Evolutionary conservation across 2,797 vertebrate genomes (phyloP), one percentile per base, ranked within the genome.

Genomic region (Lithobates sylvaticus): DNA sequence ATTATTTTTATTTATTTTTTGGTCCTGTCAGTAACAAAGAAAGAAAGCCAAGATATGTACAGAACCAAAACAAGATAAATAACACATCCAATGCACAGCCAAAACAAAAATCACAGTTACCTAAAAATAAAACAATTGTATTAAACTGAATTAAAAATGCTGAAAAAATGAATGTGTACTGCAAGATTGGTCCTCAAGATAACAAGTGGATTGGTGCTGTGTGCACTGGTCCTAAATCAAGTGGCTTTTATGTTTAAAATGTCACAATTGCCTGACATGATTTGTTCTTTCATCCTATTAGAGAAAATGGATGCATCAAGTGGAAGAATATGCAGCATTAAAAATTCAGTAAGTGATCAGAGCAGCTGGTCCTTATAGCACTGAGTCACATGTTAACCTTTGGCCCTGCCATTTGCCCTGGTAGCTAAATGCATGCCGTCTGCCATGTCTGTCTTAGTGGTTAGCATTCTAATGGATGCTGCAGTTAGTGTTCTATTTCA

Each of bases 341-440:
- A 27, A 64, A 76, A 50, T 82, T 23, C 9, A 82, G 39, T 82
- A 36, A 81, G 16, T 32, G 76, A 18, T 26, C 3, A 32, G 42
- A 76, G 16, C 44, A 75, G 81, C 32, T 75, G 68, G 10, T 23
- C 36, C 26, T 75, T 79, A 75, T 78, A 65, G 67, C 39, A 3
- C 15, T 27, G 21, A 67, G 71, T 58, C 70, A 75, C 61, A 34
- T 87, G 81, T 81, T 83, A 68, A 84, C 81, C 86, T 87, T 67
- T 87, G 81, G 42, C 76, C 80, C 83, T 72, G 26, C n/a, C 54
- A 74, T 68, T 50, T 73, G 29, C 69, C 70, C 50, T 87, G 44
- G 72, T 72, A 34, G 54, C 61, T 83, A 61, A 73, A 69, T 50
- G 32, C 39, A 32, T 75, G 58, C 44, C 39, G 29, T 44, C 50